Base-by-base conservation (phyloP, 1,140 invertebrate genomes). In the Fopius arisanus region DNA sequence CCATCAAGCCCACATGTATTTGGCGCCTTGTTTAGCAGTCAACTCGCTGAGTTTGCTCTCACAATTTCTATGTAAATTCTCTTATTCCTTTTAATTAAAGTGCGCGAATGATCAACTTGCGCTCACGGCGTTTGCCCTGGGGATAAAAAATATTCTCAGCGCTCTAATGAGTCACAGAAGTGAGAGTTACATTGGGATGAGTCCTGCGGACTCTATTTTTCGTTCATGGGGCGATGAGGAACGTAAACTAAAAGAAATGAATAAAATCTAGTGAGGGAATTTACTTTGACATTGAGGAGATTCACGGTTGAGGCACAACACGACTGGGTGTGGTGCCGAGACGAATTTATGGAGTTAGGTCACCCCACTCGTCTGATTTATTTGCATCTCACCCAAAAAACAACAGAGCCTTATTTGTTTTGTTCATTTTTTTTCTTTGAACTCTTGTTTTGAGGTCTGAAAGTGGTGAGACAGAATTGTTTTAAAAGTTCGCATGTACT, bases 321-420 rank as follows among this genome's bases (percentile, higher is more conserved):
- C 23, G 77, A 78, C 77, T 82, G 79, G 81, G 81, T 78, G 82
- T 83, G 80, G 72, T 82, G 76, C 71, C 70, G 65, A 77, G 74
- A 78, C 74, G 77, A 80, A 83, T 83, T 84, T 84, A 83, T 84
- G 75, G 78, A 78, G 75, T 77, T 79, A 79, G 77, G 77, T 80
- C 78, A 75, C 63, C 75, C 77, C 74, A 54, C 75, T 80, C 43
- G 67, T 70, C 70, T 79, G 73, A 75, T 78, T 82, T 81, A 79
- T 78, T 77, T 72, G 73, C 67, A 77, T 77, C 76, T 33, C 51
- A 33, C 19, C 65, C 28, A 67, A 67, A 59, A 59, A 59, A 26
- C 9, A n/a, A 9, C 19, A 26, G 23, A 21, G 5, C 9, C 9
- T 41, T 69, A 31, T 59, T 63, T 19, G 63, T 33, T 51, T 59